phyloP scores from a whole-genome alignment of 92 coral and sea anemone genomes.

The Zoanthus solanderi region DNA sequence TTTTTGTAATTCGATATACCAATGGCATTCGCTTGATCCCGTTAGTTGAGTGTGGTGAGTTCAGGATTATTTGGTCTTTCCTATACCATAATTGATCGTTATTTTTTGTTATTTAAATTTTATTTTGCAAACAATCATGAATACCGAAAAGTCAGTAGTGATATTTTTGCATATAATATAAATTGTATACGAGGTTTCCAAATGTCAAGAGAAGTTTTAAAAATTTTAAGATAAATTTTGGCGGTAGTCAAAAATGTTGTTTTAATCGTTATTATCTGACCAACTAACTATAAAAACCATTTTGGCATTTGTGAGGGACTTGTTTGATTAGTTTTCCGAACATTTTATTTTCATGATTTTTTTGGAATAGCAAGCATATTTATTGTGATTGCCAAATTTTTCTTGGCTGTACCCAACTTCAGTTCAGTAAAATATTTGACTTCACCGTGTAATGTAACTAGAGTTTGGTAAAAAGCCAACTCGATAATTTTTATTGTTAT shows the following conservation, averaged over 20 bases:
- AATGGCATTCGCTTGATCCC: too few species aligned
- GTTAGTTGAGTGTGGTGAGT: background rate
- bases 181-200: background rate
- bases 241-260: background rate
- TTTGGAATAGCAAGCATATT: background rate
- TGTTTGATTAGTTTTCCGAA: background rate
- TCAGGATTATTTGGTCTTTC: background rate
- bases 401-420: background rate
- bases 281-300: background rate
- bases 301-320: background rate
- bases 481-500: background rate
- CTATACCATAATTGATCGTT: background rate
- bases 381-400: background rate
- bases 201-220: background rate
- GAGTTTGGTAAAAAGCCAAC: background rate
- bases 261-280: background rate
- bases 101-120: background rate
- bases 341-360: background rate
- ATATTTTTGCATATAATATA: background rate
- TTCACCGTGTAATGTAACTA: background rate
- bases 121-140: background rate
- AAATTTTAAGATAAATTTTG: background rate
- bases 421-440: background rate
- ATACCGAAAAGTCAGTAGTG: background rate
- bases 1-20: too few species aligned